These are phyloP conservation scores for Mormyrops boulengeri DNA, from an alignment of 2,797 vertebrate species.

Conservation along the genomic window DNA sequence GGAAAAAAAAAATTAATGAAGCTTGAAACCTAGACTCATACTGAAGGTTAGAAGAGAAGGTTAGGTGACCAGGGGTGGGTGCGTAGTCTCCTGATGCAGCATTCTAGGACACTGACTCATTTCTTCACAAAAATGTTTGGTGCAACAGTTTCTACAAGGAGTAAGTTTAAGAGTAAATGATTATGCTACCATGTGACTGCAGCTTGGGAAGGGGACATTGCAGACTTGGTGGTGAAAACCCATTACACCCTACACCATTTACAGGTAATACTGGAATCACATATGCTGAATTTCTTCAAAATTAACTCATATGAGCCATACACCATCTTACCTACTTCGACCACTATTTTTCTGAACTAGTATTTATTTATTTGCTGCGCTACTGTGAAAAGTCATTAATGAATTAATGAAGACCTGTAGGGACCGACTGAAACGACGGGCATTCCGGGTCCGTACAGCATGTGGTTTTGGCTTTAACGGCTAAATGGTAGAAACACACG, in stretches of 20 bases:
- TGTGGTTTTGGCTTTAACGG: neutral
- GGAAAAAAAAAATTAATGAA: constrained; percentile 16
- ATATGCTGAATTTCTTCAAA: neutral
- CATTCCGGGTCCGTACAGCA: neutral
- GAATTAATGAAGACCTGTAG: neutral
- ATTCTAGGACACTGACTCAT: constrained; percentile 28
- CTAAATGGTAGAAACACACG: constrained; percentile 31
- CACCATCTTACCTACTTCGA: neutral
- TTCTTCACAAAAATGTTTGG: constrained; percentile 43
- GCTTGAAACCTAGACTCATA: constrained; percentile 20
- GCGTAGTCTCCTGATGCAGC: neutral
- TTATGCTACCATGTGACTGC: constrained; percentile 35
- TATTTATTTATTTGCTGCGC: constrained; percentile 34
- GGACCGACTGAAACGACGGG: neutral
- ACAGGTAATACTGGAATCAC: neutral
- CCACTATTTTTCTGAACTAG: constrained; percentile 18
- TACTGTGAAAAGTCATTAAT: constrained; percentile 19
- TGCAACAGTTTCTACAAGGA: constrained; percentile 28
- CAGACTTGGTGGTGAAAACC: neutral
- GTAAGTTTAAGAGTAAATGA: constrained; percentile 35
- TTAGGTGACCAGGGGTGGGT: neutral
- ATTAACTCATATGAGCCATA: neutral
- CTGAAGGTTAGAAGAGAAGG: constrained; percentile 16
- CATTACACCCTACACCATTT: neutral
- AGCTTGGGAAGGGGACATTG: constrained; percentile 29